These are phyloP conservation scores for Triplophysa rosa DNA, from an alignment of 2,113 vertebrate genomes.

Conservation along the genomic window DNA sequence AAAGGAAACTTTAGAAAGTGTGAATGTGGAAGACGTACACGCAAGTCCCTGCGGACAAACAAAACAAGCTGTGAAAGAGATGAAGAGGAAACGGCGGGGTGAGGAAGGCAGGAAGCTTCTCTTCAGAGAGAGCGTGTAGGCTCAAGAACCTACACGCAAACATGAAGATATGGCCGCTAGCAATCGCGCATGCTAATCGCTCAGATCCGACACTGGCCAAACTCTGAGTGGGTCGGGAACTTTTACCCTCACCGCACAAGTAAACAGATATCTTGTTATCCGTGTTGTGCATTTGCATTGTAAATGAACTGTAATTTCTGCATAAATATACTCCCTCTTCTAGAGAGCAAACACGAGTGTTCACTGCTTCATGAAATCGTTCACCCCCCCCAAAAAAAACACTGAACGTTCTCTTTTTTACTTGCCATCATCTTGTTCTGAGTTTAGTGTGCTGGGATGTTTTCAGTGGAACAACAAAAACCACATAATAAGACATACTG, in stretches of 20 bases:
- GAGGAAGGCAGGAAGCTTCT: slow-evolving; percentile 25
- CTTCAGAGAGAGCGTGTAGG: slow-evolving; percentile 26
- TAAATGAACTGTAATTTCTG: slow-evolving; percentile 59
- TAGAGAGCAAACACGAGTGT: slow-evolving; percentile 39
- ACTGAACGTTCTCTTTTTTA: too few species aligned
- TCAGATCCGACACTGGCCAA: background rate
- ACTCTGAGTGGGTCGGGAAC: slow-evolving; percentile 50
- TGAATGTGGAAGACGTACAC: slow-evolving; percentile 21
- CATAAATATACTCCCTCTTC: slow-evolving; percentile 60
- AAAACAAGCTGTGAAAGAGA: slow-evolving; percentile 34
- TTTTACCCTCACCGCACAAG: slow-evolving; percentile 54
- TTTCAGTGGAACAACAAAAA: too few species aligned
- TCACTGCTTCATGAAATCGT: background rate
- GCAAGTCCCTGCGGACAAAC: slow-evolving; percentile 19
- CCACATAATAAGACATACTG: too few species aligned
- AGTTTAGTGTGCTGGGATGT: too few species aligned
- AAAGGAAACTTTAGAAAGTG: slow-evolving; percentile 24
- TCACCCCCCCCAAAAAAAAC: background rate
- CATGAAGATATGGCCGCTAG: background rate
- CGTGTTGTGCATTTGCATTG: slow-evolving; percentile 63
- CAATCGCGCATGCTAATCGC: slow-evolving; percentile 12
- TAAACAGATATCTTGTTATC: slow-evolving; percentile 50
- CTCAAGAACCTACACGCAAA: background rate
- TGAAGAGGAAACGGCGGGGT: slow-evolving; percentile 25
- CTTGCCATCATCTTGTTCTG: too few species aligned